These are phyloP conservation scores for Euphonia xanthogaster DNA, from an alignment of 2,797 vertebrate genomes.

Conservation along the genomic window DNA sequence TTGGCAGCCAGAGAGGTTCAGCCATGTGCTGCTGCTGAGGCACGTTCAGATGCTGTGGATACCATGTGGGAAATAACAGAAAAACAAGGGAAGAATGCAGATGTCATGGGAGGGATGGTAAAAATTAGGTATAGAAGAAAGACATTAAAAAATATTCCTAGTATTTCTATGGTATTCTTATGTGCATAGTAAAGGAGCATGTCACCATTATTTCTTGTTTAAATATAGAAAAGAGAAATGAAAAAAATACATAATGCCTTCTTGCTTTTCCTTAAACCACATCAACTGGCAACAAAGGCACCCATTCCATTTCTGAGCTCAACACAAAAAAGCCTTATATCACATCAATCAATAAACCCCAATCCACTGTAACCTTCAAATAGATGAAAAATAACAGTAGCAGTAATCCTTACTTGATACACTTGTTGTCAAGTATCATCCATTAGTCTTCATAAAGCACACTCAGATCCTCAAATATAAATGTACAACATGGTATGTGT, in stretches of 20 bases:
- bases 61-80: neutral
- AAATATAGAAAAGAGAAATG: neutral
- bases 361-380: neutral
- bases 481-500: neutral
- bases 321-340: neutral
- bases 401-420: neutral
- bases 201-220: neutral
- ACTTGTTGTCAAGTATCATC: neutral
- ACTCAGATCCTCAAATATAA: neutral
- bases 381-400: constrained; percentile 4
- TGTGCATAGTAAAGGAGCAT: neutral
- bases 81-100: neutral
- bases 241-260: neutral
- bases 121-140: neutral
- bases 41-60: neutral
- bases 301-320: neutral
- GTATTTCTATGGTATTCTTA: neutral
- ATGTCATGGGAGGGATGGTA: neutral
- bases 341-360: neutral
- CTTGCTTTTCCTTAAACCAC: neutral
- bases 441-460: constrained; percentile 16
- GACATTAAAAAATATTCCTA: neutral
- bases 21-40: neutral
- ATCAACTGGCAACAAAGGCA: neutral
- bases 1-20: neutral